phyloP scores from a whole-genome alignment of 1,140 invertebrate species.

The Onthophagus taurus region DNA sequence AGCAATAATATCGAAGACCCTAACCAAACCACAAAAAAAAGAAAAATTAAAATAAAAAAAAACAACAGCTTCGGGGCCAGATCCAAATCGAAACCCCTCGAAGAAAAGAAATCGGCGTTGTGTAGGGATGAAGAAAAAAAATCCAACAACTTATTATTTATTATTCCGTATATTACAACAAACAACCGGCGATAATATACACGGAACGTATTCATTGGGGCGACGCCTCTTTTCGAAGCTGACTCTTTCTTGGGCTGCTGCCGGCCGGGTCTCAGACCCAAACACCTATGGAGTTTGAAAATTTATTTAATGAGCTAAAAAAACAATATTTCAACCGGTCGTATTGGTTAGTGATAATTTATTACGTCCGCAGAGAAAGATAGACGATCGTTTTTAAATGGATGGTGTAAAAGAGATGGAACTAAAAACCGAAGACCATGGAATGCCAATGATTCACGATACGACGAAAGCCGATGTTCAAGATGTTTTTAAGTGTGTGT shows the following conservation, averaged over 20 bases:
- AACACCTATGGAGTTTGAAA: conserved; percentile 22
- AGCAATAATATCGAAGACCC: too few relatives aligned
- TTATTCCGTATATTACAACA: conserved; percentile 16
- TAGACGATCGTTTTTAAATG: conserved; percentile 1
- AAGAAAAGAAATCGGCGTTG: too few relatives aligned
- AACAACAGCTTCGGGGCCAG: too few relatives aligned
- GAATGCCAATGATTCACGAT: conserved; percentile 36
- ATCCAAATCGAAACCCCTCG: too few relatives aligned
- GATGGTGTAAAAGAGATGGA: conserved; percentile 16
- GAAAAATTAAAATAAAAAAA: too few relatives aligned
- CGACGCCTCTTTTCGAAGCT: too few relatives aligned
- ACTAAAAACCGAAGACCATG: conserved; percentile 11
- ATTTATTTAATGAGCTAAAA: conserved; percentile 24
- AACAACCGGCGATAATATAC: conserved; percentile 16
- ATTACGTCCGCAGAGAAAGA: conserved; percentile 15
- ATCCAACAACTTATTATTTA: conserved; percentile 13
- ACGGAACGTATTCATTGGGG: conserved; percentile 15
- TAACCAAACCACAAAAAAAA: too few relatives aligned
- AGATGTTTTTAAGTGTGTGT: too few relatives aligned
- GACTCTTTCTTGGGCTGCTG: too few relatives aligned
- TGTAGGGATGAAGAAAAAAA: too few relatives aligned
- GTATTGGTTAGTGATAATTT: conserved; percentile 22
- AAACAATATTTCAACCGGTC: conserved; percentile 21
- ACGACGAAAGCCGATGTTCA: conserved; percentile 34
- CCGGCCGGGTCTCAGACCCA: too few relatives aligned